Evolutionary conservation across 2,888 invertebrate species (phyloP), one percentile per base, ranked within the genome.

Genomic region (Diabrotica balteata): DNA sequence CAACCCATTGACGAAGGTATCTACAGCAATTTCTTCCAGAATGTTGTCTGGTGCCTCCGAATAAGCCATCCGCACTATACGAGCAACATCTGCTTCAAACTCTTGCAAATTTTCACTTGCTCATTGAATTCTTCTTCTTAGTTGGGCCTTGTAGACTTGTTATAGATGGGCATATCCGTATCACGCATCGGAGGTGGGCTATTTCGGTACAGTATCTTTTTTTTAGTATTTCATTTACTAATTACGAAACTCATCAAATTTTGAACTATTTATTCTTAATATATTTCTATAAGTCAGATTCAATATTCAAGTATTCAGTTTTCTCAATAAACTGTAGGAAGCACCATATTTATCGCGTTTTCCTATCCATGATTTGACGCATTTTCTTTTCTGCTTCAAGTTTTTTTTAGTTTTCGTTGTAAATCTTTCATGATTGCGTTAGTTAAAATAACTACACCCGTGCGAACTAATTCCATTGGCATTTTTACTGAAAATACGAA

Each of bases 341-440:
- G 55, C 55, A 63, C 55, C 46, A 47, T 63, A 17, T 45, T 54
- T 45, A 54, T 11, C 32, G 32, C 62, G 54, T 63, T 45, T 55
- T 63, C 46, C 54, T 42, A 63, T 63, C 46, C 7, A 52, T 7
- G 52, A 52, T 52, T 10, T 52, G 10, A 51, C 11, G 17, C 51
- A 51, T 51, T 51, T 51, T 51, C 7, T 51, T 51, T 32, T 32
- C 32, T 32, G 32, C 1, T 32, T 17, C 1, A 5, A 51, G 0
- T 11, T n/a, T 51, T 51, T 51, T 51, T 51, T n/a, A 1, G 51
- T 51, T 52, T 52, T 52, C 52, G 32, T 22, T 22, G 52, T 52
- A 52, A 52, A 52, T 52, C 17, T 4, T 52, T 52, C 52, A 32
- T 52, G 8, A 52, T 22, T 32, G 10, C 7, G 0, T 22, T 8